phyloP scores from a whole-genome alignment of 2,888 invertebrate genomes.

The Cynaeus angustus region DNA sequence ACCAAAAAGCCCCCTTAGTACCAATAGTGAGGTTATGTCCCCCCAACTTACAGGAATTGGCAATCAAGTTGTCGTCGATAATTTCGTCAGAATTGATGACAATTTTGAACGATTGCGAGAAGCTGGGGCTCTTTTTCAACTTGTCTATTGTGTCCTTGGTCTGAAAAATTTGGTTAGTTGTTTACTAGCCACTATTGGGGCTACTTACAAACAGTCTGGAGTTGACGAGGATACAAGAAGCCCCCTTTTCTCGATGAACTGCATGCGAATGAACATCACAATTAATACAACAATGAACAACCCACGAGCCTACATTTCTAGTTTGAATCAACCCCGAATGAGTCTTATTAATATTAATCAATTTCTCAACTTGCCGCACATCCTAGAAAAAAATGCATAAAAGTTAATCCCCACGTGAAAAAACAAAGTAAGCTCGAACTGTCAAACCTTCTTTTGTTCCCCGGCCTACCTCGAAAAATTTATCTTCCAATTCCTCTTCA shows the following conservation, averaged over 20 bases:
- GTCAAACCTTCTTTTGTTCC: conserved; percentile 72
- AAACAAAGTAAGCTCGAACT: conserved; percentile 33
- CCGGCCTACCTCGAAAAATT: conserved; percentile 75
- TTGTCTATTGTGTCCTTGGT: conserved; percentile 72
- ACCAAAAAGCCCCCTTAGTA: not conserved
- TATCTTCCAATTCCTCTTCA: conserved; percentile 76
- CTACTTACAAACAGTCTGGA: conserved; percentile 76
- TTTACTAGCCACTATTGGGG: not conserved
- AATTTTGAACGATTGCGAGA: conserved; percentile 83
- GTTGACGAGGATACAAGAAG: conserved; percentile 74
- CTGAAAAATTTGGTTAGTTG: conserved; percentile 54
- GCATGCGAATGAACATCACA: conserved; percentile 80
- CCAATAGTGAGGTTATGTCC: not conserved
- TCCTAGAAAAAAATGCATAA: conserved; percentile 69
- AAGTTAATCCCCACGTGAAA: not conserved
- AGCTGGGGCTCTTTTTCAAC: conserved; percentile 78
- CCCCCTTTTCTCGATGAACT: conserved; percentile 74
- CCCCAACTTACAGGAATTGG: conserved; percentile 45
- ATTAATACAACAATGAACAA: conserved; percentile 77
- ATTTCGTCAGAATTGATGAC: conserved; percentile 76
- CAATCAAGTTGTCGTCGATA: conserved; percentile 66
- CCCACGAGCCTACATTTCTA: conserved; percentile 76
- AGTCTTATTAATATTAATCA: conserved; percentile 73
- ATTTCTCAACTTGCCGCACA: conserved; percentile 73
- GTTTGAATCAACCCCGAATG: conserved; percentile 76